A percentile compares a stretch with the other conserved stretches of the same genome.
Conservation (phyloP, 2,888 invertebrate genomes). For the Hymenopus coronatus region DNA sequence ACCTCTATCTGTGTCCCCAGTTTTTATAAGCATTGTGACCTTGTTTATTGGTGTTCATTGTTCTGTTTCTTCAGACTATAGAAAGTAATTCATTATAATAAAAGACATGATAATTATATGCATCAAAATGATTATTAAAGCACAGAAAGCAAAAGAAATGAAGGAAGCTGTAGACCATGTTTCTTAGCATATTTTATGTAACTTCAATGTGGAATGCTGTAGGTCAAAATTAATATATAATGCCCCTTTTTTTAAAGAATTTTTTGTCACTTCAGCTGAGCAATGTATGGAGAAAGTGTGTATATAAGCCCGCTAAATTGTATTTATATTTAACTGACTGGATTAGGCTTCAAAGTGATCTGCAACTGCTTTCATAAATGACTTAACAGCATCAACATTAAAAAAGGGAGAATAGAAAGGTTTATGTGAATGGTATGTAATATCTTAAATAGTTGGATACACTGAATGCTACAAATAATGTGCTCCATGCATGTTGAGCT, state of each 20-base stretch:
- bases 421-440: background rate
- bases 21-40: slow-evolving; percentile 15
- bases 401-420: background rate
- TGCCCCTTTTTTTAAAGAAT: background rate
- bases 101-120: background rate
- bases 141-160: background rate
- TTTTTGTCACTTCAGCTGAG: slow-evolving; percentile 7
- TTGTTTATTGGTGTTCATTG: slow-evolving; percentile 1
- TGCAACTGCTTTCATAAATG: background rate
- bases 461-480: background rate
- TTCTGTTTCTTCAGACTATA: background rate
- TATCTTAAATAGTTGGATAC: background rate
- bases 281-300: slow-evolving; percentile 4
- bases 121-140: background rate
- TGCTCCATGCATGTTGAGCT: background rate
- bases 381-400: background rate
- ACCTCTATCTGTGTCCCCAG: slow-evolving; percentile 13
- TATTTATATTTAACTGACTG: background rate
- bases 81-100: background rate
- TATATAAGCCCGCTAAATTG: background rate
- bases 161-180: background rate
- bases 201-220: slow-evolving; percentile 7
- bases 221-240: background rate
- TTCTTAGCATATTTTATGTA: slow-evolving; percentile 11
- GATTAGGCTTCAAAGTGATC: background rate